Conservation (phyloP, 2,113 vertebrate species). For the Antechinus stuartii region DNA sequence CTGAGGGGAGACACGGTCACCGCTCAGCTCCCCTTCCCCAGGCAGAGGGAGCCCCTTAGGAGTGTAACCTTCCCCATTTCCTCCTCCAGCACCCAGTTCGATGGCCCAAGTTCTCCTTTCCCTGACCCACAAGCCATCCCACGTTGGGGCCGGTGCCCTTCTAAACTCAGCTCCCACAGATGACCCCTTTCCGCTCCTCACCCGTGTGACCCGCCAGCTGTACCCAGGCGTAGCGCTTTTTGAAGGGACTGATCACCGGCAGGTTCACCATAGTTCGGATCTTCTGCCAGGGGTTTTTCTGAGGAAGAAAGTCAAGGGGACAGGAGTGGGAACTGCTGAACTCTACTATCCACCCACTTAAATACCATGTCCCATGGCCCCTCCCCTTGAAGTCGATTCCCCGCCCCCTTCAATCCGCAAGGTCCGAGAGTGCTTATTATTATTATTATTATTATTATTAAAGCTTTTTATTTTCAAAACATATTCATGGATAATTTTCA, state of each 20-base stretch:
- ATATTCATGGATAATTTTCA: no score
- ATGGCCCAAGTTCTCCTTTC: background rate
- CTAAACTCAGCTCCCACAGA: background rate
- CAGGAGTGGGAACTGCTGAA: background rate
- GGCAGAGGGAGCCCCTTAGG: no score
- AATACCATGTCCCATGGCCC: background rate
- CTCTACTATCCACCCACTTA: background rate
- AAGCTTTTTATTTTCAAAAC: no score
- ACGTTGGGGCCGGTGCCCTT: background rate
- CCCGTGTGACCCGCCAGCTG: conserved; percentile 98
- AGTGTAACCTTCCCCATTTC: background rate
- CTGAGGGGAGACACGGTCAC: conserved; percentile 78
- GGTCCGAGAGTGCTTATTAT: background rate
- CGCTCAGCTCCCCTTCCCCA: background rate
- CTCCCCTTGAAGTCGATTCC: background rate
- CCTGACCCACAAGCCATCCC: background rate
- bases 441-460: no score
- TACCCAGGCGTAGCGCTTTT: conserved; percentile 94
- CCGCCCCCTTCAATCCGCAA: background rate
- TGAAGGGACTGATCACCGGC: conserved; percentile 92
- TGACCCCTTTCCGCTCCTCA: conserved; percentile 65
- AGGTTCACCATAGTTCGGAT: conserved; percentile 95
- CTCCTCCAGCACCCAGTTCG: background rate
- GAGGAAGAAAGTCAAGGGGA: conserved; percentile 1
- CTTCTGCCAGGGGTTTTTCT: conserved; percentile 91